phyloP scores from a whole-genome alignment of 2,888 invertebrate genomes.

The Acrobasis repandana region DNA sequence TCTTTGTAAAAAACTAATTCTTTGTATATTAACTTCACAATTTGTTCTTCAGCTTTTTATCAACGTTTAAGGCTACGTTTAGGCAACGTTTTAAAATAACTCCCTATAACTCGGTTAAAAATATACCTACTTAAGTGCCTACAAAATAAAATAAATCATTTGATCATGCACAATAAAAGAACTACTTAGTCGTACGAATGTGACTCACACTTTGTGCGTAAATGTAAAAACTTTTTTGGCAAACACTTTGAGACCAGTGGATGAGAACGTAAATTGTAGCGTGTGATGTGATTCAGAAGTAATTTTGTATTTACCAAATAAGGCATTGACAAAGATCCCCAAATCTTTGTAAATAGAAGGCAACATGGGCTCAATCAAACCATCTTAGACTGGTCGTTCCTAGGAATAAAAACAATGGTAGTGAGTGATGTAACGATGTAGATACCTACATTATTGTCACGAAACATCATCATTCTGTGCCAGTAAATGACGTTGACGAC shows the following conservation, averaged over 20 bases:
- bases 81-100: too few relatives aligned
- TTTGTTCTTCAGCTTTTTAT: too few relatives aligned
- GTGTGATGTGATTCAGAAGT: neutral
- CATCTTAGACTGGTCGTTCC: constrained; percentile 18
- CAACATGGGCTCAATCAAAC: neutral
- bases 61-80: too few relatives aligned
- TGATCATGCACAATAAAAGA: too few relatives aligned
- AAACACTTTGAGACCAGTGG: neutral
- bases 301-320: neutral
- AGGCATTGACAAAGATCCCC: neutral
- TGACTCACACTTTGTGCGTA: neutral
- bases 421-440: constrained; percentile 28
- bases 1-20: too few relatives aligned
- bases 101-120: too few relatives aligned
- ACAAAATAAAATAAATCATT: too few relatives aligned
- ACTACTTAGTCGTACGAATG: too few relatives aligned
- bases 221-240: neutral
- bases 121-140: too few relatives aligned
- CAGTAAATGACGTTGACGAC: neutral
- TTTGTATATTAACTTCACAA: too few relatives aligned
- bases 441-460: constrained; percentile 29
- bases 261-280: constrained; percentile 1
- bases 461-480: constrained; percentile 26
- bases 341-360: neutral
- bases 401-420: constrained; percentile 28